These are phyloP conservation scores for Cynaeus angustus DNA, from an alignment of 2,888 invertebrate species.

Conservation along the genomic window DNA sequence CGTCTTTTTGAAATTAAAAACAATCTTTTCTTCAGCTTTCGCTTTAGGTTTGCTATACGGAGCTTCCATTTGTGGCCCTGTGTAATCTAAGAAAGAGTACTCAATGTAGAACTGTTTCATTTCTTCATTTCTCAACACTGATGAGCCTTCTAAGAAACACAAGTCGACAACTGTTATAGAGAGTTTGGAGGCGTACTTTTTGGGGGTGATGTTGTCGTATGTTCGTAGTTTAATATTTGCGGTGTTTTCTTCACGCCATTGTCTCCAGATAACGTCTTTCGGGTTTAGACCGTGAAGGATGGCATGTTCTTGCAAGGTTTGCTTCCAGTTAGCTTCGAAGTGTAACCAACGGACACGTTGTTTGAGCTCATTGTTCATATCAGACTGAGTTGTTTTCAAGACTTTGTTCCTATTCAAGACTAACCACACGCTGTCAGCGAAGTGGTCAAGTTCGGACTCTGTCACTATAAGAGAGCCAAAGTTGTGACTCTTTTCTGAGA, in stretches of 20 bases:
- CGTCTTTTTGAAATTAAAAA: constrained; percentile 57
- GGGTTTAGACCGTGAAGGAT: constrained; percentile 60
- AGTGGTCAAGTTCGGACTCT: constrained; percentile 55
- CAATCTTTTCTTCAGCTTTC: constrained; percentile 44
- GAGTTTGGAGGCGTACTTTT: background rate
- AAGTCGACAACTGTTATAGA: constrained; percentile 13
- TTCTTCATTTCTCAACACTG: background rate
- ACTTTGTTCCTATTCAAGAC: constrained; percentile 61
- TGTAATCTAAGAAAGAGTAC: constrained; percentile 56
- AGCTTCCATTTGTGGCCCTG: constrained; percentile 60
- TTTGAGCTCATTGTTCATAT: constrained; percentile 57
- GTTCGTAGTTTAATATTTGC: constrained; percentile 53
- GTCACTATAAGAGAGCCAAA: too few species aligned
- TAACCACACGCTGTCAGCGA: constrained; percentile 58
- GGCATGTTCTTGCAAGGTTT: constrained; percentile 61
- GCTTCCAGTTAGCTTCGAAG: constrained; percentile 61
- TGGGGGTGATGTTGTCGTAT: constrained; percentile 42
- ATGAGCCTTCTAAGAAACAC: constrained; percentile 11
- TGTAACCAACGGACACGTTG: constrained; percentile 60
- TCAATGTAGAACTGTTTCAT: constrained; percentile 58
- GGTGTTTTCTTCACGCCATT: constrained; percentile 60
- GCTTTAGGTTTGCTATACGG: constrained; percentile 53
- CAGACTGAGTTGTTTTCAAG: constrained; percentile 58
- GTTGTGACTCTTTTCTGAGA: constrained; percentile 1
- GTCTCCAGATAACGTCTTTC: constrained; percentile 58